These are phyloP conservation scores for Halcyon malimbica DNA, from an alignment of 2,113 vertebrate species.

Conservation along the genomic window DNA sequence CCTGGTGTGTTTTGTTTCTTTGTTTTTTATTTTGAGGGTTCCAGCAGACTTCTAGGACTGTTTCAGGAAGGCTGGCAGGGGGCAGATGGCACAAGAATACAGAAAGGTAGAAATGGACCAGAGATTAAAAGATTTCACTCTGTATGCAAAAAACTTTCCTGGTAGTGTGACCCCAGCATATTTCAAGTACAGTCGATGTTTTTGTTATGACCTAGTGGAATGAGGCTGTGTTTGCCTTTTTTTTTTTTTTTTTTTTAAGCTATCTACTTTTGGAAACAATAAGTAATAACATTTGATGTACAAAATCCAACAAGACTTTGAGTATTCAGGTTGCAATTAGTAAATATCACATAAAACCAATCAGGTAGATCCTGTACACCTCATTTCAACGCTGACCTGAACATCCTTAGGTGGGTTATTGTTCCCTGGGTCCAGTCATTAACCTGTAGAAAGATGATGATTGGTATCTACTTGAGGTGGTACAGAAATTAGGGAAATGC, in stretches of 20 bases:
- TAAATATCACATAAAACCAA: background rate
- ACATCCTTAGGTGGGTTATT: background rate
- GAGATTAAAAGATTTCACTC: background rate
- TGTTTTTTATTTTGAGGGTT: background rate
- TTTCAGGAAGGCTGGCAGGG: background rate
- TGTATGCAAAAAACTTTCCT: background rate
- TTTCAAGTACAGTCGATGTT: background rate
- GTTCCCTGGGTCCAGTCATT: background rate
- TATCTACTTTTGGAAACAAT: background rate
- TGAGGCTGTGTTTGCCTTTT: background rate
- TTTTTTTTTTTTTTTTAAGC: background rate
- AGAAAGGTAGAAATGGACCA: background rate
- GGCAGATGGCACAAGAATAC: background rate
- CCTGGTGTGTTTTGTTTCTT: background rate
- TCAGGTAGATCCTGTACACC: background rate
- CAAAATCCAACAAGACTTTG: background rate
- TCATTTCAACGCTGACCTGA: background rate
- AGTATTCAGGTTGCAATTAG: background rate
- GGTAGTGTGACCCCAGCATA: background rate
- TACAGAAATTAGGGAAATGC: background rate
- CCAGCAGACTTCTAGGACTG: background rate
- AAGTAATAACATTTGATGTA: background rate
- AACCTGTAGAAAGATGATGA: background rate
- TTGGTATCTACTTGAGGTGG: background rate
- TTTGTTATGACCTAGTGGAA: background rate